These are phyloP conservation scores for Vannuccia rotundouncinata DNA, from an alignment of 2,888 invertebrate genomes.

Conservation along the genomic window DNA sequence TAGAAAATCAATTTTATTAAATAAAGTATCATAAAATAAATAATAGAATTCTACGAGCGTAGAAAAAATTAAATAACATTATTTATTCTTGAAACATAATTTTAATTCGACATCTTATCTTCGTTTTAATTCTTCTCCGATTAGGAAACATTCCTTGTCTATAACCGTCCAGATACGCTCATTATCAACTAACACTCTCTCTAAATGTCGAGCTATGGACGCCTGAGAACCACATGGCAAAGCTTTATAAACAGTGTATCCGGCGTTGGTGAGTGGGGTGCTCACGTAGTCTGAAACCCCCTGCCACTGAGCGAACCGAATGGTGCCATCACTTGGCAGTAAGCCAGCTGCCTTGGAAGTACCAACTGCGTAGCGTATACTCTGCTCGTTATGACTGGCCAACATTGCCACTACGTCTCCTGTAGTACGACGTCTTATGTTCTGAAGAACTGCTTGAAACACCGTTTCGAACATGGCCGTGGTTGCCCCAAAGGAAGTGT, in stretches of 20 bases:
- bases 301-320: not conserved
- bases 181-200: not conserved
- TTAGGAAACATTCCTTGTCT: not conserved
- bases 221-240: not conserved
- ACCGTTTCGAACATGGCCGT: not conserved
- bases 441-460: not conserved
- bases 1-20: too few species aligned
- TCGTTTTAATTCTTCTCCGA: not conserved
- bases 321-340: not conserved
- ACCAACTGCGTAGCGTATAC: not conserved
- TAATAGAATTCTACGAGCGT: too few species aligned
- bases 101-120: too few species aligned
- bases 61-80: too few species aligned
- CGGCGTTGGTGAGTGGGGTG: not conserved
- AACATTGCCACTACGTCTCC: not conserved
- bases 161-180: not conserved
- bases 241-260: not conserved
- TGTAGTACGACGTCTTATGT: not conserved
- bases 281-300: not conserved
- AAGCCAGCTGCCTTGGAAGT: not conserved
- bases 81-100: too few species aligned
- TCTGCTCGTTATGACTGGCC: not conserved
- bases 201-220: not conserved
- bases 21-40: too few species aligned
- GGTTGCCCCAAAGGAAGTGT: not conserved